Conservation (phyloP, 2,113 vertebrate genomes). For the Thunnus maccoyii region DNA sequence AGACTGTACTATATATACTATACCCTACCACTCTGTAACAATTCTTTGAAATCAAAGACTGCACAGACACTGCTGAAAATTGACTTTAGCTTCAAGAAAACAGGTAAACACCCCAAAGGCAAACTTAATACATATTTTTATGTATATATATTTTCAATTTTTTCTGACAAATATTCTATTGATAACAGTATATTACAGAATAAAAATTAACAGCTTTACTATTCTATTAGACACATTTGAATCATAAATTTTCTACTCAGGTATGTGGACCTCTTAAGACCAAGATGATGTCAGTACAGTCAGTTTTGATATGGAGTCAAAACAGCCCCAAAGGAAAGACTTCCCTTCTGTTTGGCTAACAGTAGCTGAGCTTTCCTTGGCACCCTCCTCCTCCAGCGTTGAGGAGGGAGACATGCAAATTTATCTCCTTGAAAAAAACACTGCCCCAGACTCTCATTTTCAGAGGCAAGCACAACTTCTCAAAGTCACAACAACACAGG, state of each 20-base stretch:
- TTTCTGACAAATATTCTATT: neutral
- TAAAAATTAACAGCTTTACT: neutral
- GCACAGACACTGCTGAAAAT: constrained; percentile 21
- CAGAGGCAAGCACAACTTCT: constrained; percentile 64
- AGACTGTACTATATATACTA: neutral
- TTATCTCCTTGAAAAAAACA: constrained; percentile 46
- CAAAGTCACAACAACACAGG: constrained; percentile 63
- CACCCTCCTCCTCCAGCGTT: constrained; percentile 60
- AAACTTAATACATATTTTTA: neutral
- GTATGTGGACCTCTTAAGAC: neutral
- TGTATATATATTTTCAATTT: neutral
- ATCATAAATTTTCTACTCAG: neutral
- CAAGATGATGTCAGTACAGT: constrained; percentile 15
- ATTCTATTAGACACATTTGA: constrained; percentile 4
- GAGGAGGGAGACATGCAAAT: constrained; percentile 82
- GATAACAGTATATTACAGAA: no score
- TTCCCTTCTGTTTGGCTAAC: constrained; percentile 44
- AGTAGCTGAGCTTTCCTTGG: constrained; percentile 54
- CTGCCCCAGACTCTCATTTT: constrained; percentile 40
- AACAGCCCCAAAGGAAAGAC: constrained; percentile 37
- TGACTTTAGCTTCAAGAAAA: constrained; percentile 16
- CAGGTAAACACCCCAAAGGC: neutral
- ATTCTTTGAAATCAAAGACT: neutral
- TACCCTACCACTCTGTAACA: neutral
- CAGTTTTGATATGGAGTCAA: constrained; percentile 6